Evolutionary conservation across 2,888 invertebrate species (phyloP), one percentile per base, ranked within the genome.

Genomic region (Orchestes rusci): DNA sequence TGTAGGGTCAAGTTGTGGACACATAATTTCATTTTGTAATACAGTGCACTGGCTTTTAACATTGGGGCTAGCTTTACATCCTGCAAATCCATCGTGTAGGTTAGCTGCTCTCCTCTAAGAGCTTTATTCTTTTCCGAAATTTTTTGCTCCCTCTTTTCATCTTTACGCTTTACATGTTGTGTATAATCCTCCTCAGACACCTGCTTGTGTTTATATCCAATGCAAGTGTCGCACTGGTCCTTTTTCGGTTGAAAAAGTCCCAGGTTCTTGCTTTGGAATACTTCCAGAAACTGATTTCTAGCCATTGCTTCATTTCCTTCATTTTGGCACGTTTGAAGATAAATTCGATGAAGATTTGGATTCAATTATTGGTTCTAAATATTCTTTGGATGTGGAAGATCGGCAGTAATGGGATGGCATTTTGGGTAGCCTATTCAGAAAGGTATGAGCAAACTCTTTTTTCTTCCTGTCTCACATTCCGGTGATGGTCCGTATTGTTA

Each of bases 11-110:
- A 59, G 47, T 61, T 60, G 39, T 61, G 60, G 3, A 51, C 45
- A 5, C 45, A 45, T 10, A 62, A 44, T 42, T 62, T 62, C 1
- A 55, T 55, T 50, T 60, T 60, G 36, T 50, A 61, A 40, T 59
- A 61, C 1, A 53, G 4, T 20, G 46, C 36, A 28, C 47, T 46
- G n/a, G 55, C 55, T 4, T 44, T 39, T 33, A 58, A 18, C 8
- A 45, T 46, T 3, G 59, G 29, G 12, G 12, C 19, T 17, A 38
- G 13, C 15, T 38, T 27, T 16, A 38, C 38, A 18, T 33, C 41
- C 19, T 34, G 34, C 4, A 34, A 12, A 20, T 41, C 33, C 27
- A 34, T 34, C 4, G 34, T 34, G 7, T 31, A 23, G 7, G 34
- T 17, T 16, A 16, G 16, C 3, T 10, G n/a, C n/a, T 4, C 5